These are phyloP conservation scores for Heterodera filipjevi DNA, from an alignment of 2,888 invertebrate species.

Conservation along the genomic window DNA sequence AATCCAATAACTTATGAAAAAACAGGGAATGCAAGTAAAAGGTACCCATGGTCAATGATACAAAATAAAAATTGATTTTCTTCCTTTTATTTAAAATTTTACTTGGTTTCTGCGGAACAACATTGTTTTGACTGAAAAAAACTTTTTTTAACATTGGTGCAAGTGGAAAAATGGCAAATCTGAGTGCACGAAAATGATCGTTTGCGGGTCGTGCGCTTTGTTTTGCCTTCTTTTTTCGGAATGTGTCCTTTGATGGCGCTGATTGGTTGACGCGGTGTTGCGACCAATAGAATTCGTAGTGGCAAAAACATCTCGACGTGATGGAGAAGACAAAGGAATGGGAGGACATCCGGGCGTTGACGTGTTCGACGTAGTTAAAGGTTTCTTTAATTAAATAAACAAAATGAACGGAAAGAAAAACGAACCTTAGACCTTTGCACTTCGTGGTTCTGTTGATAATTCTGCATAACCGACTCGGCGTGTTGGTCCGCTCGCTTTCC, in stretches of 20 bases:
- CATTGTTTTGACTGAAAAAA: too few relatives aligned
- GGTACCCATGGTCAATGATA: too few relatives aligned
- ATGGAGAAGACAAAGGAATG: too few relatives aligned
- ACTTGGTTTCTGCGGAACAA: too few relatives aligned
- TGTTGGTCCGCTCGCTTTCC: conserved; percentile 24
- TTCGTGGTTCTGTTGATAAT: conserved; percentile 26
- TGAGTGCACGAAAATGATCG: conserved; percentile 26
- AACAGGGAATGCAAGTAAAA: too few relatives aligned
- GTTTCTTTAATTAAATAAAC: conserved; percentile 8
- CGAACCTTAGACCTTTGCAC: conserved; percentile 26
- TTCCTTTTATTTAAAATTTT: too few relatives aligned
- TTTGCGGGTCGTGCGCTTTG: conserved; percentile 12
- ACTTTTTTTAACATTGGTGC: too few relatives aligned
- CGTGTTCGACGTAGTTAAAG: background rate
- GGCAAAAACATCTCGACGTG: too few relatives aligned
- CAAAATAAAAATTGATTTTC: too few relatives aligned
- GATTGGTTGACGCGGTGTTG: too few relatives aligned
- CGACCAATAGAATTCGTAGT: too few relatives aligned
- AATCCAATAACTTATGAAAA: too few relatives aligned
- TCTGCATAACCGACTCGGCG: conserved; percentile 19
- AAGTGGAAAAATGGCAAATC: conserved; percentile 20
- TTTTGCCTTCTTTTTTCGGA: background rate
- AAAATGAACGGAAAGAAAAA: background rate
- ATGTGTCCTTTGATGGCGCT: background rate
- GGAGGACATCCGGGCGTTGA: background rate